phyloP scores from a whole-genome alignment of 2,888 invertebrate species.

The Eurytoma adleriae region DNA sequence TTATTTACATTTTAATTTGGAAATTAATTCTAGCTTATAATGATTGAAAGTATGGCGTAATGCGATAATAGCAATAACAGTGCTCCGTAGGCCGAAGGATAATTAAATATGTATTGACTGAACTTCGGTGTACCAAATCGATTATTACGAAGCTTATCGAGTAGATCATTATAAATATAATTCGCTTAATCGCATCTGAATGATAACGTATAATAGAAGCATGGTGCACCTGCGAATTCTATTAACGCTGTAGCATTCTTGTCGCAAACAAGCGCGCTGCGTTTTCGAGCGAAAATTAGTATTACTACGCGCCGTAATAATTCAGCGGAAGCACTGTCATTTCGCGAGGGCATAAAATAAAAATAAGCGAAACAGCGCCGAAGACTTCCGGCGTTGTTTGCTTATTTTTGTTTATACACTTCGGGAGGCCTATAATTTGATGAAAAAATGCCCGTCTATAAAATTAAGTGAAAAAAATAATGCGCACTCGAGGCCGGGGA shows the following conservation, averaged over 20 bases:
- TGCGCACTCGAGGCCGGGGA: background rate
- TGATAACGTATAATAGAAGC: slow-evolving; percentile 46
- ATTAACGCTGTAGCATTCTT: slow-evolving; percentile 32
- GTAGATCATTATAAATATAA: slow-evolving; percentile 53
- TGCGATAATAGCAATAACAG: slow-evolving; percentile 43
- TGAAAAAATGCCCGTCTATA: background rate
- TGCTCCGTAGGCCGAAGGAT: background rate
- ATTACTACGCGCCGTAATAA: background rate
- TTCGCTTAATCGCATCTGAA: slow-evolving; percentile 55
- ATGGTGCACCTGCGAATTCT: slow-evolving; percentile 40
- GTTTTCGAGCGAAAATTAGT: slow-evolving; percentile 10
- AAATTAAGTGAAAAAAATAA: background rate
- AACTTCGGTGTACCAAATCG: slow-evolving; percentile 29
- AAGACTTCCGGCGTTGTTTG: no score
- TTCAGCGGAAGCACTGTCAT: no score
- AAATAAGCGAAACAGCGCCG: no score
- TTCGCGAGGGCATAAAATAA: no score
- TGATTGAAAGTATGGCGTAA: slow-evolving; percentile 25
- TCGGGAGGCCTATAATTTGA: no score
- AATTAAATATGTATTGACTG: slow-evolving; percentile 29
- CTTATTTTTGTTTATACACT: no score
- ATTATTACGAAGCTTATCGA: slow-evolving; percentile 55
- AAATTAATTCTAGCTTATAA: slow-evolving; percentile 2
- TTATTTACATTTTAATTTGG: background rate
- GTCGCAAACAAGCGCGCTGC: background rate